Base-by-base conservation (phyloP, 2,888 invertebrate genomes). In the Thymelicus lineola region DNA sequence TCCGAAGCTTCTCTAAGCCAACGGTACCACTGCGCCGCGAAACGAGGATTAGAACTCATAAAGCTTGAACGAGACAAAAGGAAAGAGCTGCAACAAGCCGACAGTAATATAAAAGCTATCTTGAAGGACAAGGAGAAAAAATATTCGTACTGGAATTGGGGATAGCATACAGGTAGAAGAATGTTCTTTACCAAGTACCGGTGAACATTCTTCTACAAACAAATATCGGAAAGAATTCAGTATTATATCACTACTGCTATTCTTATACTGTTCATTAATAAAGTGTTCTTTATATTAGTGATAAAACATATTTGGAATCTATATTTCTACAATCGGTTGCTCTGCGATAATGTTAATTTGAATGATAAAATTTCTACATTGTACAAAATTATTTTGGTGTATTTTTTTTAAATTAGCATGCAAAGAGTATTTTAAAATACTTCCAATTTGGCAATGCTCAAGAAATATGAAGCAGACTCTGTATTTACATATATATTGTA, bases 1-100 rank as follows among this genome's bases (percentile, higher is more conserved):
- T 94, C 95, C 0, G 96, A 96, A 82, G 95, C 95, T 0, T 96
- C 96, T 0, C 89, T 96, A n/a, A 96, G 96, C 71, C 95, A 95
- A 80, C 86, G 96, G 72, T 96, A 96, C 82, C 95, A 95, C 74
- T 95, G 95, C 78, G 96, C 96, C 0, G 96, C 96, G 4, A 95
- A 94, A 84, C 94, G 94, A 45, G 96, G 96, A 10, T 84, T 96
- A 17, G 94, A 95, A 77, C 87, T 95, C 9, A 89, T 96, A 60
- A 90, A 94, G 76, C 88, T 94, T 74, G 95, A 95, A 74, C 87
- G 94, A 38, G 94, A 95, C 61, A 91, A 90, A 65, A 84, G 94
- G 15, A 86, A 87, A 77, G 90, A 93, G 70, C 75, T 92, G 1
- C 88, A 87, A 69, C 86, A 87, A 57, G 91, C 94, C 0, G 84